These are phyloP conservation scores for Equus quagga DNA, from an alignment of 2,113 vertebrate genomes.

Conservation along the genomic window DNA sequence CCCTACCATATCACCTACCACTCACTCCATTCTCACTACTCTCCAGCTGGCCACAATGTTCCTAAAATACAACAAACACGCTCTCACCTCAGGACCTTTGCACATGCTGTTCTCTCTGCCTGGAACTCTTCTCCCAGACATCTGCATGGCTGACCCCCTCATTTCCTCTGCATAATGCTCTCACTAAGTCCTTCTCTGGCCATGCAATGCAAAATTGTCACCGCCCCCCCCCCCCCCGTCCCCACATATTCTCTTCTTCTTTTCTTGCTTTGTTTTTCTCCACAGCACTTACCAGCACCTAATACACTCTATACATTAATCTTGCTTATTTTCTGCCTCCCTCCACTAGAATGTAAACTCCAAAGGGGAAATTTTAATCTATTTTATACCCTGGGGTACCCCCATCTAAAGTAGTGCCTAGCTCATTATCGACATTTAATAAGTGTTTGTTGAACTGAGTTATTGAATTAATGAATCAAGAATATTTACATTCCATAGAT, in stretches of 20 bases:
- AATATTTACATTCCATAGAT: neutral
- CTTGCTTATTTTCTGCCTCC: neutral
- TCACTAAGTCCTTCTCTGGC: neutral
- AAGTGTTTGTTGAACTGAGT: neutral
- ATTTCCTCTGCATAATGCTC: neutral
- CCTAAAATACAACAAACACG: neutral
- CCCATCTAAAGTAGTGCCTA: neutral
- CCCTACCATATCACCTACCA: neutral
- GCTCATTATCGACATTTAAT: neutral
- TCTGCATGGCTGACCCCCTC: neutral
- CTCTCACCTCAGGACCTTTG: neutral
- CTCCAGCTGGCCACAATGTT: neutral
- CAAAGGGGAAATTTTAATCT: neutral
- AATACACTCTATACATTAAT: neutral
- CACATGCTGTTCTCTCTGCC: neutral
- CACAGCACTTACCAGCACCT: neutral
- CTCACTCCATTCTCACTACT: neutral
- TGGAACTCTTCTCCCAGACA: neutral
- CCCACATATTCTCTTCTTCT: neutral
- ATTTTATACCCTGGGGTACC: neutral
- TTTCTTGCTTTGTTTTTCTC: neutral
- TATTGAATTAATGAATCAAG: neutral
- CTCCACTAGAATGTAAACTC: neutral
- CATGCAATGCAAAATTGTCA: neutral
- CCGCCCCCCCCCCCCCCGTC: too few species aligned